These are phyloP conservation scores for Saturnia pavonia DNA, from an alignment of 2,888 invertebrate genomes.

Conservation along the genomic window DNA sequence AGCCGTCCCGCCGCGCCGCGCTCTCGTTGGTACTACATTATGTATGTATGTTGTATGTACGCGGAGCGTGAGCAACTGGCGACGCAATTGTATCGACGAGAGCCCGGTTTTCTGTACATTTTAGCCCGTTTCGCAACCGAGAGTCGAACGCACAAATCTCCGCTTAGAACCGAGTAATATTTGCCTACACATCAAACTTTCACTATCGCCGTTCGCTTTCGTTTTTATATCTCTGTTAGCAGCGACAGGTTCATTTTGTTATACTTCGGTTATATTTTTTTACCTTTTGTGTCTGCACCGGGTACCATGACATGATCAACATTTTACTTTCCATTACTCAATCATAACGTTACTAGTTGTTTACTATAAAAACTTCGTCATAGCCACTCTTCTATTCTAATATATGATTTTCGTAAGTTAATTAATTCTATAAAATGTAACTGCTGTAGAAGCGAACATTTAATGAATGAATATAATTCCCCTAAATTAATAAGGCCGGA, in stretches of 20 bases:
- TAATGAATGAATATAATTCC: no score
- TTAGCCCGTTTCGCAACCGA: conserved; percentile 67
- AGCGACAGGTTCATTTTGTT: conserved; percentile 66
- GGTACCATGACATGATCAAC: conserved; percentile 30
- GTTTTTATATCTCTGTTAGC: conserved; percentile 76
- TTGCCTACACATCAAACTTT: conserved; percentile 82
- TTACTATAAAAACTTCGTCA: not conserved
- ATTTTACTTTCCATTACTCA: conserved; percentile 15
- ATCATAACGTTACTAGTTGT: conserved; percentile 5
- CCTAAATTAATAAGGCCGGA: no score
- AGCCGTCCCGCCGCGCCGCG: conserved; percentile 44
- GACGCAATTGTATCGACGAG: conserved; percentile 50
- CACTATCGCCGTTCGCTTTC: conserved; percentile 78
- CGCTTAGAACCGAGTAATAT: conserved; percentile 74
- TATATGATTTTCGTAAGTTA: not conserved
- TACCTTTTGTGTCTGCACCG: conserved; percentile 39
- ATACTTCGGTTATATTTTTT: conserved; percentile 53
- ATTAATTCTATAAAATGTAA: not conserved
- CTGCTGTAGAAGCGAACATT: no score
- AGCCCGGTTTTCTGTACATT: conserved; percentile 54
- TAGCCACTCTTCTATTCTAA: not conserved
- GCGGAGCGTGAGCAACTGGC: conserved; percentile 36
- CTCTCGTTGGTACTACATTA: conserved; percentile 56
- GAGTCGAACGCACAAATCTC: conserved; percentile 76
- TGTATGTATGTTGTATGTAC: conserved; percentile 53